These are phyloP conservation scores for Diachrysia chrysitis DNA, from an alignment of 2,888 invertebrate species.

Conservation along the genomic window DNA sequence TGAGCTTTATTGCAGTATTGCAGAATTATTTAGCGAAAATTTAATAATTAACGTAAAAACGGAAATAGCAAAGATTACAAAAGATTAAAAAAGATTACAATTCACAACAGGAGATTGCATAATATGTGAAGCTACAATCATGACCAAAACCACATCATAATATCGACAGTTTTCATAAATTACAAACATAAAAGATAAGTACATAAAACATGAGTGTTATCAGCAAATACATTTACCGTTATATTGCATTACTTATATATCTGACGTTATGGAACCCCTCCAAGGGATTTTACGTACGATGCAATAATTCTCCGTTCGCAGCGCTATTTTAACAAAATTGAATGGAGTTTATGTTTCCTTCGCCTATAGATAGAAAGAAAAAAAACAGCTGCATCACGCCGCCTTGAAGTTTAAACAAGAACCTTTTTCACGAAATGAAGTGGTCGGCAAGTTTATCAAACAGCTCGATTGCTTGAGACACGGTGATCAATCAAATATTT, in stretches of 20 bases:
- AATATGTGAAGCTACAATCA: neutral
- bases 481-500: constrained; percentile 87
- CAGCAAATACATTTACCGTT: constrained; percentile 37
- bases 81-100: no score
- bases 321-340: constrained; percentile 62
- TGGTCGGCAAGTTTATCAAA: constrained; percentile 83
- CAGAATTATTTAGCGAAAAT: no score
- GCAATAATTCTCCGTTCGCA: constrained; percentile 35
- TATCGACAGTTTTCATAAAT: constrained; percentile 2
- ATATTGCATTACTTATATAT: constrained; percentile 45
- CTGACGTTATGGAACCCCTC: constrained; percentile 46
- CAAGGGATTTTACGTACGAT: constrained; percentile 31
- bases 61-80: no score
- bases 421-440: constrained; percentile 82
- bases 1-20: no score
- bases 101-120: neutral
- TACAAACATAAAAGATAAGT: constrained; percentile 5
- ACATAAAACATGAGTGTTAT: constrained; percentile 26
- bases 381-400: constrained; percentile 77
- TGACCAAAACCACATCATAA: neutral
- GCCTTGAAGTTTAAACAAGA: constrained; percentile 78
- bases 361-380: constrained; percentile 46
- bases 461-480: constrained; percentile 80
- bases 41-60: no score
- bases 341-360: constrained; percentile 65